Conservation (phyloP, 2,888 invertebrate species). For the Oscheius sp. region DNA sequence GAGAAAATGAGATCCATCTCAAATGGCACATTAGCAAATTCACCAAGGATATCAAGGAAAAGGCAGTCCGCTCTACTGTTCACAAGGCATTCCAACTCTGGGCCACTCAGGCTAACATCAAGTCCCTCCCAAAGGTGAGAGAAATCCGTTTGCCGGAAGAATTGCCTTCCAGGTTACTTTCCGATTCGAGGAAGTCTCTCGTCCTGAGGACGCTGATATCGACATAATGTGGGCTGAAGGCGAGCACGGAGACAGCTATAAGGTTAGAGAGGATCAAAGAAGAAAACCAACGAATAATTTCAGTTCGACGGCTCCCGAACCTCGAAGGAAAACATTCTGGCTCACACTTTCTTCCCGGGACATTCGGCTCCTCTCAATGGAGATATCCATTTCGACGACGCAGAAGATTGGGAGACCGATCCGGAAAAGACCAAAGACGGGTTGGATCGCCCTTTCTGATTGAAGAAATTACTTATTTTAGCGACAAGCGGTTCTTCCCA, state of each 20-base stretch:
- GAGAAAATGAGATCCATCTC: slow-evolving; percentile 46
- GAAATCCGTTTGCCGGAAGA: background rate
- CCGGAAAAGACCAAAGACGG: slow-evolving; percentile 27
- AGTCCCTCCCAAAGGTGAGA: slow-evolving; percentile 32
- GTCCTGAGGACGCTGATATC: slow-evolving; percentile 79
- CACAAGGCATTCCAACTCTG: slow-evolving; percentile 78
- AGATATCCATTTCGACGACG: slow-evolving; percentile 70
- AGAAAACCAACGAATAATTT: too few species aligned
- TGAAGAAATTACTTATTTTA: background rate
- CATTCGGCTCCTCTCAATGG: slow-evolving; percentile 66
- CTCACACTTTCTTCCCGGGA: slow-evolving; percentile 70
- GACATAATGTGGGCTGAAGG: slow-evolving; percentile 79
- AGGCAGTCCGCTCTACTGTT: slow-evolving; percentile 58
- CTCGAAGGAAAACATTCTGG: slow-evolving; percentile 64
- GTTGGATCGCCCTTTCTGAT: too few species aligned
- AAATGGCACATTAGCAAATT: slow-evolving; percentile 68
- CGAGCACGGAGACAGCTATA: slow-evolving; percentile 65
- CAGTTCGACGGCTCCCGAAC: slow-evolving; percentile 62
- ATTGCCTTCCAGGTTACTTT: slow-evolving; percentile 72
- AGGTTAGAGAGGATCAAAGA: too few species aligned
- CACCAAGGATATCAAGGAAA: slow-evolving; percentile 65
- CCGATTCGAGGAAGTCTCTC: slow-evolving; percentile 68
- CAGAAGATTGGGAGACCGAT: slow-evolving; percentile 59
- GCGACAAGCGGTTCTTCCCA: slow-evolving; percentile 57
- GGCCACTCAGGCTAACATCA: slow-evolving; percentile 73